Evolutionary conservation across 2,113 vertebrate species (phyloP), one percentile per base, ranked within the genome.

Genomic region (Cyanistes caeruleus): DNA sequence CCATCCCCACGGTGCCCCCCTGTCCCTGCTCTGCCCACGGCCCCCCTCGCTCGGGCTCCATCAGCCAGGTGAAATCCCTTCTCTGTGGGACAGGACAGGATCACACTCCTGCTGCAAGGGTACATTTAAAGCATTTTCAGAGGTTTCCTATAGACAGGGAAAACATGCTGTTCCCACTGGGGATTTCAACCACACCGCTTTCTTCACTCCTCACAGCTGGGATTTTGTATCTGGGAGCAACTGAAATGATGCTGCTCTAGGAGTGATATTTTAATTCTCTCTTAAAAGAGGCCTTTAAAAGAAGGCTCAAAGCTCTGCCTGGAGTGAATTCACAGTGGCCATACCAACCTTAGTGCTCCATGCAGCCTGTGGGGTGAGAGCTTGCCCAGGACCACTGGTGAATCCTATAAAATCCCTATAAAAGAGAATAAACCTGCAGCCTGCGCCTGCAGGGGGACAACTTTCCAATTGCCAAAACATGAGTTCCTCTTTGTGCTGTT

Each of bases 171-270:
- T 41, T 87, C 89, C 88, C 72, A 35, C 46, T 58, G 86, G 85
- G 73, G 69, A 86, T 88, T 95, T 84, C 84, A 64, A 43, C 65
- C 67, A 33, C 60, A 37, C 18, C n/a, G 11, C 28, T 39, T 94
- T 70, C 58, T 83, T 69, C 87, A 91, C 88, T 88, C 69, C 65
- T 90, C 81, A 44, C 19, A 72, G 84, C 79, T 85, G 72, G 77
- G 77, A 64, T 74, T 97, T 78, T 77, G 48, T 84, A 59, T 93
- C 72, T 88, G 95, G 27, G 27, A 93, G 43, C 58, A 85, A 74
- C 53, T 9, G 33, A 78, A 87, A 73, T 2, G 11, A 79, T 73
- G 53, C 56, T 63, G n/a, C 69, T 86, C 76, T 68, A 65, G 46
- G n/a, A 93, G 44, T 39, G 56, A 41, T 76, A 75, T 91, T 84